phyloP scores from a whole-genome alignment of 35 echinoderm and acorn worm species.

The Lytechinus pictus region DNA sequence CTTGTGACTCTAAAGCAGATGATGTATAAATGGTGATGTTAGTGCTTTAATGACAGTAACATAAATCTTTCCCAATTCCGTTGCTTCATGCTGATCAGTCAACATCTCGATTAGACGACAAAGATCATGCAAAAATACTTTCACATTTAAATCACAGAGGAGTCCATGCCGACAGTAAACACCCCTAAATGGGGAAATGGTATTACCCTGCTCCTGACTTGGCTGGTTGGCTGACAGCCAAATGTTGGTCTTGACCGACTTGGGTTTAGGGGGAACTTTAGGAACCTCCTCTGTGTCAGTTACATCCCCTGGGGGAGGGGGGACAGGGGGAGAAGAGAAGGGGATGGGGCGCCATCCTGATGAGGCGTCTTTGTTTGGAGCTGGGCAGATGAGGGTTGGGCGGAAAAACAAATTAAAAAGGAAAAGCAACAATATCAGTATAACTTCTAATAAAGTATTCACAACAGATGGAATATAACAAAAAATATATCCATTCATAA shows the following conservation, averaged over 20 bases:
- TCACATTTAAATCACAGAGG: background rate
- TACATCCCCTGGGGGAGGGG: slow-evolving; percentile 56
- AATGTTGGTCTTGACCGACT: slow-evolving; percentile 66
- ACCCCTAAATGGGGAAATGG: slow-evolving; percentile 32
- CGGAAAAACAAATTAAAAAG: background rate
- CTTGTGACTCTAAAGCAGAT: too few relatives aligned
- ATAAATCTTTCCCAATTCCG: background rate
- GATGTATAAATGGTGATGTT: background rate
- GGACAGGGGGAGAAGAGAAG: slow-evolving; percentile 63
- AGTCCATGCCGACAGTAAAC: slow-evolving; percentile 14
- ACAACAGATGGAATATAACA: background rate
- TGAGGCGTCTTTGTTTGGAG: slow-evolving; percentile 26
- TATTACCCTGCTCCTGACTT: slow-evolving; percentile 33
- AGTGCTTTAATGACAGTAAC: background rate
- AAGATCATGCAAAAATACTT: background rate
- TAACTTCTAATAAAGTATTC: background rate
- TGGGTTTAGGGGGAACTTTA: slow-evolving; percentile 65
- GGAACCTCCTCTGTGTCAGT: slow-evolving; percentile 60
- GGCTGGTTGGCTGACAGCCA: slow-evolving; percentile 66
- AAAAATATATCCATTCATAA: too few relatives aligned
- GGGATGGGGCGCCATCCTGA: slow-evolving; percentile 45
- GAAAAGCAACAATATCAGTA: background rate
- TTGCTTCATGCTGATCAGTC: background rate
- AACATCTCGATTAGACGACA: slow-evolving; percentile 18
- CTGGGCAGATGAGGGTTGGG: background rate